A percentile compares a stretch with the other conserved stretches of the same genome.
Conservation (phyloP, 2,797 vertebrate species). For the Mico argentatus region DNA sequence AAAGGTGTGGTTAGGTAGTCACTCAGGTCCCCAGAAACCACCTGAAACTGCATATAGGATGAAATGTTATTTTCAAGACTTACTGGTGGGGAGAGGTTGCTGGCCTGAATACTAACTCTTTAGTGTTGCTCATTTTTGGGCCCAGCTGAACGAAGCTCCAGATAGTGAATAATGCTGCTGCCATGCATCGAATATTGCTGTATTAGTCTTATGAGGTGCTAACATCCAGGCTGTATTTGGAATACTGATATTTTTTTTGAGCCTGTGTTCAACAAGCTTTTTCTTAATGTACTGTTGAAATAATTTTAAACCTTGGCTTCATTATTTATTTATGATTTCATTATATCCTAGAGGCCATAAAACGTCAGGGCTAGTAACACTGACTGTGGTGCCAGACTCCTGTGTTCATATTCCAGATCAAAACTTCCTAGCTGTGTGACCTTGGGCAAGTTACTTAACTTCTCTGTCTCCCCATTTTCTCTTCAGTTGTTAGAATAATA, state of each 20-base stretch:
- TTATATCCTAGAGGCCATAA: background rate
- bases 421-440: background rate
- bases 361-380: background rate
- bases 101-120: background rate
- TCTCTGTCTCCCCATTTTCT: background rate
- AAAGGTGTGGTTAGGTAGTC: background rate
- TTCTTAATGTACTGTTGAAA: background rate
- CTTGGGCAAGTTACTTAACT: background rate
- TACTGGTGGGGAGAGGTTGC: background rate
- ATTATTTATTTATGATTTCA: background rate
- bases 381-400: background rate
- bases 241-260: background rate
- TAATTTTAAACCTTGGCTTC: background rate
- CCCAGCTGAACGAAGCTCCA: background rate
- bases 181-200: background rate
- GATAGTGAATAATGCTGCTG: background rate
- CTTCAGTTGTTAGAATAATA: background rate
- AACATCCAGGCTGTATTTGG: background rate
- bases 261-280: background rate
- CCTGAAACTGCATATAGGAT: background rate
- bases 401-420: background rate
- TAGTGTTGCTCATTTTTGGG: background rate
- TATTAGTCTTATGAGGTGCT: background rate
- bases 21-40: background rate
- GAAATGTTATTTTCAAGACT: background rate